phyloP scores from a whole-genome alignment of 2,113 vertebrate species.

The Nothobranchius furzeri region DNA sequence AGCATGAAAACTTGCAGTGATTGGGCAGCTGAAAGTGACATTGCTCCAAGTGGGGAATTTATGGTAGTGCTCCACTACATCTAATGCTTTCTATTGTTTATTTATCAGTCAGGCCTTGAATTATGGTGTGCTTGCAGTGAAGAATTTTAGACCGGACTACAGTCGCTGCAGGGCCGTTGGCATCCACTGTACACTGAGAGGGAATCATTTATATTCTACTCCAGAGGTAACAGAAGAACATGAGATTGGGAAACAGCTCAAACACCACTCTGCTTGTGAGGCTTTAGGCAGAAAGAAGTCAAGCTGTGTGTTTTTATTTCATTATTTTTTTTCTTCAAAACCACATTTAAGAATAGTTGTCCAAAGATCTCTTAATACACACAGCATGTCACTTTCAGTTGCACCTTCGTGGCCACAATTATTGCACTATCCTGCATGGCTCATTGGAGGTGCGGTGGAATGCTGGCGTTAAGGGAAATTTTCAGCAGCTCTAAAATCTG shows the following conservation, averaged over 20 bases:
- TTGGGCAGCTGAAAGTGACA: conserved; percentile 33
- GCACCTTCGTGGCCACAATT: conserved; percentile 13
- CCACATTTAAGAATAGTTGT: conserved; percentile 67
- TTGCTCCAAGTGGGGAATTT: conserved; percentile 62
- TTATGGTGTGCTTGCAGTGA: conserved; percentile 73
- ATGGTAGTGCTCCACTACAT: conserved; percentile 53
- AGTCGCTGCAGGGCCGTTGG: conserved; percentile 77
- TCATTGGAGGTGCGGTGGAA: conserved; percentile 53
- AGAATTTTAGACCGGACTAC: conserved; percentile 77
- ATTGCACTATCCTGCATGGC: conserved; percentile 9
- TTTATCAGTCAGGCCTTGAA: conserved; percentile 79
- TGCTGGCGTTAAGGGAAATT: conserved; percentile 41
- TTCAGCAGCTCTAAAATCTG: conserved; percentile 49
- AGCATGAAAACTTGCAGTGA: background rate
- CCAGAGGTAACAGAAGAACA: conserved; percentile 82
- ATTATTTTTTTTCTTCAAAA: conserved; percentile 39
- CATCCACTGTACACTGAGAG: conserved; percentile 74
- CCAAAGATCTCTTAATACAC: conserved; percentile 29
- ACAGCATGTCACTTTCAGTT: conserved; percentile 13
- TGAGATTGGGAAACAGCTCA: conserved; percentile 82
- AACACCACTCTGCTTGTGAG: conserved; percentile 76
- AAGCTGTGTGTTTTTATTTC: conserved; percentile 53
- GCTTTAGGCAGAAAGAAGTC: conserved; percentile 73
- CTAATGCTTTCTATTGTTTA: conserved; percentile 73
- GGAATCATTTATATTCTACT: conserved; percentile 83